phyloP scores from a whole-genome alignment of 2,888 invertebrate species.

The Heliconius aoede region DNA sequence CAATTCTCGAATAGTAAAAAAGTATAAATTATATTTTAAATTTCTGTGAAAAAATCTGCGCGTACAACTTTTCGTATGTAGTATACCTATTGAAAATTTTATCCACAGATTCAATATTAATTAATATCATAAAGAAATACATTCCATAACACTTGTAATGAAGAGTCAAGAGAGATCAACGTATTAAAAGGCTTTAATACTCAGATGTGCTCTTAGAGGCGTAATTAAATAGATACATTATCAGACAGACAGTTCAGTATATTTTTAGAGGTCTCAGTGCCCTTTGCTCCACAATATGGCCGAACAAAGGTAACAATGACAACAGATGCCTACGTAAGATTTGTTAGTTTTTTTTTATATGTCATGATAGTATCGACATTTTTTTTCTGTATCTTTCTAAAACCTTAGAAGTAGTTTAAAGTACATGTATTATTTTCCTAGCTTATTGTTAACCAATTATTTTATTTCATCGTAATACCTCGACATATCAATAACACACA shows the following conservation, averaged over 20 bases:
- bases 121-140: too few species aligned
- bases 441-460: not conserved
- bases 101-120: too few species aligned
- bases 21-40: too few species aligned
- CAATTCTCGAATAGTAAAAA: too few species aligned
- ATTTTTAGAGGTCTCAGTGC: slow-evolving; percentile 4
- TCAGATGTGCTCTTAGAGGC: too few species aligned
- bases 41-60: too few species aligned
- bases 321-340: not conserved
- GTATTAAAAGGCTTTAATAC: not conserved
- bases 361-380: not conserved
- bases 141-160: not conserved
- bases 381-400: not conserved
- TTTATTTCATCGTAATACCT: not conserved
- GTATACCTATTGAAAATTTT: too few species aligned
- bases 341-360: slow-evolving; percentile 15
- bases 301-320: slow-evolving; percentile 17
- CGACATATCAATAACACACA: not conserved
- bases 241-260: not conserved
- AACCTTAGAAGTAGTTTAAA: not conserved
- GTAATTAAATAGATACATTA: not conserved
- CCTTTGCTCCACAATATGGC: not conserved
- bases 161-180: too few species aligned
- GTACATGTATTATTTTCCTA: not conserved
- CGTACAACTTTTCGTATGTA: too few species aligned